Evolutionary conservation across 2,888 invertebrate species (phyloP).

Genomic region (Antheraea assamensis): DNA sequence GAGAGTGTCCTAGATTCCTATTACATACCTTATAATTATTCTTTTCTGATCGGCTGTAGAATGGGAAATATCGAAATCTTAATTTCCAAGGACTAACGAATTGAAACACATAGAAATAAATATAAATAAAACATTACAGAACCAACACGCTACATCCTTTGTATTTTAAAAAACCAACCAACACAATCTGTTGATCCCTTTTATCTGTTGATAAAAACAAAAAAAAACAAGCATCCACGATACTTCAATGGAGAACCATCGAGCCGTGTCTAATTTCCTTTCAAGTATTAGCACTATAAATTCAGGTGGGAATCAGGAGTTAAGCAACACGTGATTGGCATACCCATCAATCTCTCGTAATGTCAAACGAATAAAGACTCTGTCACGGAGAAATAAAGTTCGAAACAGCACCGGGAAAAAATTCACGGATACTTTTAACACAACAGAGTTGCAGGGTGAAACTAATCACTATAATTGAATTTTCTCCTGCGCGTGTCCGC

Average conservation of each 20-base stretch:
- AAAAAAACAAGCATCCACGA: constrained; percentile 14
- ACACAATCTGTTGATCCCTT: neutral
- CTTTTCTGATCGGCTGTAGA: no score
- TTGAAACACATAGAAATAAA: no score
- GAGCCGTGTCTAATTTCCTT: constrained; percentile 44
- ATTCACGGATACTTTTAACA: constrained; percentile 49
- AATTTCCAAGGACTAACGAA: no score
- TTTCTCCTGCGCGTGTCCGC: constrained; percentile 63
- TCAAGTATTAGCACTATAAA: constrained; percentile 47
- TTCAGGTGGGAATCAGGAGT: constrained; percentile 49
- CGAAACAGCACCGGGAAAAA: constrained; percentile 36
- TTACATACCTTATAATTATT: no score
- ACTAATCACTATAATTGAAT: constrained; percentile 76
- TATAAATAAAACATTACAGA: no score
- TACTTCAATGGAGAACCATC: constrained; percentile 30
- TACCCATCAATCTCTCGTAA: constrained; percentile 36
- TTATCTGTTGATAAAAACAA: neutral
- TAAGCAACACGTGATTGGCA: constrained; percentile 59
- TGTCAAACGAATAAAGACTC: constrained; percentile 30
- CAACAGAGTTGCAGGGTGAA: constrained; percentile 64
- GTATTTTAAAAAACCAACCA: neutral
- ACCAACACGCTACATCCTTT: no score
- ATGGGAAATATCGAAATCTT: no score
- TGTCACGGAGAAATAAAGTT: constrained; percentile 34
- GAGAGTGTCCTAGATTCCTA: no score